A percentile compares a stretch with the other conserved stretches of the same genome.
phyloP scores from a whole-genome alignment of 2,888 invertebrate genomes.

The Pollenia angustigena region DNA sequence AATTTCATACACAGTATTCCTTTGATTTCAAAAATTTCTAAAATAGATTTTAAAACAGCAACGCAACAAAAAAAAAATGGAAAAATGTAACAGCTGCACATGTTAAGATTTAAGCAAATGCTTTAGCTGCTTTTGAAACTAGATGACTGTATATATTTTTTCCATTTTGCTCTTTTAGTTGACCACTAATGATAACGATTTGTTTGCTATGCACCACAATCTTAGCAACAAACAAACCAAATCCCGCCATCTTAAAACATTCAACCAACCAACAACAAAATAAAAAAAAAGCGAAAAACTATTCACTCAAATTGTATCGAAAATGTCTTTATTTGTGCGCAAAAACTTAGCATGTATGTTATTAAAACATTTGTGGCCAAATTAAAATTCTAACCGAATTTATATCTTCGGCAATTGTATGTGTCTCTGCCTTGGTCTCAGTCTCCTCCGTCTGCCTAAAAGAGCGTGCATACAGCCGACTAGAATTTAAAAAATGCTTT shows the following conservation, averaged over 20 bases:
- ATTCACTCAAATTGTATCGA: constrained; percentile 58
- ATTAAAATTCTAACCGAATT: constrained; percentile 72
- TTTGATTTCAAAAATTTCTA: constrained; percentile 49
- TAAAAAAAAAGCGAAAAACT: constrained; percentile 20
- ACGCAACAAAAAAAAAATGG: constrained; percentile 30
- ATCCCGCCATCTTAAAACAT: constrained; percentile 1
- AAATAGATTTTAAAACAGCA: constrained; percentile 47
- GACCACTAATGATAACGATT: constrained; percentile 73
- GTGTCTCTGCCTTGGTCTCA: background rate
- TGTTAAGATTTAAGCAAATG: constrained; percentile 64
- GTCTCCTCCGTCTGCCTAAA: background rate
- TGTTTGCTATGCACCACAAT: constrained; percentile 62
- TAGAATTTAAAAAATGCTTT: constrained; percentile 60
- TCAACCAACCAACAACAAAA: constrained; percentile 5
- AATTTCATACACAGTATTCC: constrained; percentile 48
- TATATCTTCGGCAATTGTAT: constrained; percentile 49
- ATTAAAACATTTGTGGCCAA: constrained; percentile 70
- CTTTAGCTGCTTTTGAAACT: constrained; percentile 41
- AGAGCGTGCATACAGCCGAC: constrained; percentile 21
- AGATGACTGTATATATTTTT: background rate
- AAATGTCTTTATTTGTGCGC: constrained; percentile 70
- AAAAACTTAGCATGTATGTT: constrained; percentile 63
- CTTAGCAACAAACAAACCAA: constrained; percentile 50
- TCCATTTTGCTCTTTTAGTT: constrained; percentile 30
- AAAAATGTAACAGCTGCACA: constrained; percentile 68